Evolutionary conservation across 2,888 invertebrate species (phyloP).

Genomic region (Sisyra terminalis): DNA sequence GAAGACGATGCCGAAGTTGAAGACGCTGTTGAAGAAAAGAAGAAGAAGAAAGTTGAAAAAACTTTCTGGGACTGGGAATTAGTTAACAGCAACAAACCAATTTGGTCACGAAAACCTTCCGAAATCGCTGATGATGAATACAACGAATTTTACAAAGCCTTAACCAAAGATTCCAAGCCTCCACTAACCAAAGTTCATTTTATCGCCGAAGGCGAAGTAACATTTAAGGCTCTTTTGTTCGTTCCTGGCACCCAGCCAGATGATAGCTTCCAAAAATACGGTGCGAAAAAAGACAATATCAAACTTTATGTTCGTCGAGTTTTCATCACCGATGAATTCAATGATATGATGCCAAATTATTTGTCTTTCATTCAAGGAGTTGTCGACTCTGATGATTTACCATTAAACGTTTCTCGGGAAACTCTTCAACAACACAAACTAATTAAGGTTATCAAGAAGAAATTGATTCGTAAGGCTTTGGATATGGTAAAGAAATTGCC

Average conservation of each 20-base stretch:
- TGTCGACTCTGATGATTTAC: conserved; percentile 97
- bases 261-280: conserved; percentile 92
- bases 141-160: conserved; percentile 83
- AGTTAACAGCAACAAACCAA: conserved; percentile 93
- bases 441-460: conserved; percentile 98
- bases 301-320: conserved; percentile 95
- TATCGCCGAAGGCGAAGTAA: conserved; percentile 97
- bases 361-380: conserved; percentile 90
- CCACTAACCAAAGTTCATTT: conserved; percentile 87
- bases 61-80: conserved; percentile 98
- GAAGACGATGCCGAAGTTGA: conserved; percentile 40
- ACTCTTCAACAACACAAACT: conserved; percentile 97
- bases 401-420: conserved; percentile 94
- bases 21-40: conserved; percentile 55
- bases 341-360: conserved; percentile 98
- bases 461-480: conserved; percentile 87
- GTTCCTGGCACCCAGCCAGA: conserved; percentile 81
- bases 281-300: conserved; percentile 85
- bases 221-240: conserved; percentile 91
- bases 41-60: conserved; percentile 80
- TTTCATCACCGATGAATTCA: conserved; percentile 99
- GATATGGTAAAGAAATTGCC: conserved; percentile 97
- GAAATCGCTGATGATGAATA: conserved; percentile 85
- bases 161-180: conserved; percentile 76
- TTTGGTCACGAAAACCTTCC: conserved; percentile 87